A percentile compares a stretch with the other conserved stretches of the same genome.
Evolutionary conservation across 2,797 vertebrate species (phyloP).

Genomic region (Botia almorhae): DNA sequence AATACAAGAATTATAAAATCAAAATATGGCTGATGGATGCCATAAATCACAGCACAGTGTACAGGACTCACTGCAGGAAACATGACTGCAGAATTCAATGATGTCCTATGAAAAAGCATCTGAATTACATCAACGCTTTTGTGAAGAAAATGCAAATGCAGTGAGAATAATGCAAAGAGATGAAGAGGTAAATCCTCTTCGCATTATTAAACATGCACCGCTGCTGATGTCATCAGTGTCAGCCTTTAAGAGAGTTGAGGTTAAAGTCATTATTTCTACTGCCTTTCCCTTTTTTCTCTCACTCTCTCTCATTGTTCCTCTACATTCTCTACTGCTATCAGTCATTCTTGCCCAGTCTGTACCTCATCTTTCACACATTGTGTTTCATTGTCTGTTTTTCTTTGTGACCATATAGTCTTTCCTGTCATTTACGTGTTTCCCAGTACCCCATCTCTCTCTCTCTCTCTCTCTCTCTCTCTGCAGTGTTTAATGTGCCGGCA

Average conservation of each 20-base stretch:
- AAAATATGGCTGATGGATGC: slow-evolving; percentile 23
- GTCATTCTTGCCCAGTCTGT: not conserved
- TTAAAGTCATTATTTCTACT: slow-evolving; percentile 42
- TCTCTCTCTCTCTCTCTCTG: slow-evolving; percentile 37
- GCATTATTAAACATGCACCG: slow-evolving; percentile 51
- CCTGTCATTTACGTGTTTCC: slow-evolving; percentile 15
- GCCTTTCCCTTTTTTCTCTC: not conserved
- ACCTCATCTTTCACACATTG: slow-evolving; percentile 12
- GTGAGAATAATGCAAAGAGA: not conserved
- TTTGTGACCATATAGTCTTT: slow-evolving; percentile 25
- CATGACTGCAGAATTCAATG: not conserved
- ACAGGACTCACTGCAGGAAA: not conserved
- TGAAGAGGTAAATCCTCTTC: not conserved
- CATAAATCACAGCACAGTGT: not conserved
- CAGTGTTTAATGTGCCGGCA: slow-evolving; percentile 60
- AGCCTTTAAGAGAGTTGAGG: slow-evolving; percentile 44
- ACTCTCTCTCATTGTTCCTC: slow-evolving; percentile 16
- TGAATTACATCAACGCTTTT: not conserved
- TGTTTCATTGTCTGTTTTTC: slow-evolving; percentile 44
- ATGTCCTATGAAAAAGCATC: not conserved
- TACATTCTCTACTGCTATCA: slow-evolving; percentile 14
- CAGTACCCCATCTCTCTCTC: slow-evolving; percentile 11
- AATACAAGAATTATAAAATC: slow-evolving; percentile 21
- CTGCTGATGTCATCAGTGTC: slow-evolving; percentile 53
- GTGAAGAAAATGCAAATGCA: not conserved